phyloP scores from a whole-genome alignment of 2,113 vertebrate species.

The Phalacrocorax pelagicus region DNA sequence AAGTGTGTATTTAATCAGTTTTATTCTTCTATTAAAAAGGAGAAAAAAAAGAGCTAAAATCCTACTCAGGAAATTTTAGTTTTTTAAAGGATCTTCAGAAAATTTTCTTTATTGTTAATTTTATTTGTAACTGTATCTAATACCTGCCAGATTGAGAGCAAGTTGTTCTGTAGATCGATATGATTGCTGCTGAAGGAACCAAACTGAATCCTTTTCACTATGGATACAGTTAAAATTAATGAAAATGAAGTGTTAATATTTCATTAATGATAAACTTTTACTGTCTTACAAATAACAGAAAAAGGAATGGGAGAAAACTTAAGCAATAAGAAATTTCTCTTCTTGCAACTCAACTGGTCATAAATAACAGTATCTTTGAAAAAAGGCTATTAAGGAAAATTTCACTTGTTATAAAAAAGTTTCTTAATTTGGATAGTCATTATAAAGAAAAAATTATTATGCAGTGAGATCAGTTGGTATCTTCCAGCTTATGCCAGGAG shows the following conservation, averaged over 20 bases:
- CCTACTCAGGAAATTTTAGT: neutral
- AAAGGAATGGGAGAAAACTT: neutral
- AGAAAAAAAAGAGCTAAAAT: neutral
- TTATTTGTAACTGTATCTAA: neutral
- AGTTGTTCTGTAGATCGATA: neutral
- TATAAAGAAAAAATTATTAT: neutral
- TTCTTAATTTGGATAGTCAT: neutral
- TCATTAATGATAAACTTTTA: neutral
- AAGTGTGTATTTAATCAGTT: neutral
- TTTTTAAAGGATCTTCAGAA: neutral
- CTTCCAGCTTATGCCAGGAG: neutral
- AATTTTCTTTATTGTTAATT: neutral
- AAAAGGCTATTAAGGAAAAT: neutral
- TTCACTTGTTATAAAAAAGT: neutral
- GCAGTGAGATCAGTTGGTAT: neutral
- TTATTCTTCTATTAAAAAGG: neutral
- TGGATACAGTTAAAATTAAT: neutral
- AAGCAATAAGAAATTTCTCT: neutral
- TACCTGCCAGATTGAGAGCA: neutral
- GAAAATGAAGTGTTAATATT: neutral
- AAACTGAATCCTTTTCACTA: neutral
- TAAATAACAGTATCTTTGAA: neutral
- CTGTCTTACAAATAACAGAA: neutral
- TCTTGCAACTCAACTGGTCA: neutral
- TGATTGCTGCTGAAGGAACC: neutral